Conservation (phyloP, 2,888 invertebrate species). For the Lithosia quadra region DNA sequence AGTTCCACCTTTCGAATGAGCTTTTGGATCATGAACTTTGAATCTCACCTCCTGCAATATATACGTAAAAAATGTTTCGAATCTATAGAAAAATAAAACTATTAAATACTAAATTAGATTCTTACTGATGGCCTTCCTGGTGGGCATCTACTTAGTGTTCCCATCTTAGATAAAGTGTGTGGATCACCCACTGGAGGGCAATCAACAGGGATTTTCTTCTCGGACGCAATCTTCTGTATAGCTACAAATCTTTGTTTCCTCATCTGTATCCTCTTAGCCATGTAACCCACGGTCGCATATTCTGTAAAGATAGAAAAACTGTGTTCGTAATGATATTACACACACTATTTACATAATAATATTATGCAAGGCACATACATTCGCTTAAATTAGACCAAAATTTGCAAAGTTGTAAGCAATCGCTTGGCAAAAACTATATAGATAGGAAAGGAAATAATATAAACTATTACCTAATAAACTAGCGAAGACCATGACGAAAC, state of each 20-base stretch:
- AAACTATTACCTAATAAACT: slow-evolving; percentile 93
- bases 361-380: slow-evolving; percentile 23
- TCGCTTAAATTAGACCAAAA: slow-evolving; percentile 29
- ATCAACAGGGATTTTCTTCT: slow-evolving; percentile 94
- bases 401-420: slow-evolving; percentile 27
- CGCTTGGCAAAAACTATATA: slow-evolving; percentile 38
- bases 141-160: slow-evolving; percentile 89
- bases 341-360: slow-evolving; percentile 3
- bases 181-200: slow-evolving; percentile 90
- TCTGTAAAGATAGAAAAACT: slow-evolving; percentile 87
- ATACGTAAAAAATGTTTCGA: slow-evolving; percentile 6
- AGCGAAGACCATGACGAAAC: slow-evolving; percentile 99
- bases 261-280: slow-evolving; percentile 98
- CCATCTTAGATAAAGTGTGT: slow-evolving; percentile 90
- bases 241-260: slow-evolving; percentile 96
- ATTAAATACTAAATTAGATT: not conserved
- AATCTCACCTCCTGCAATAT: slow-evolving; percentile 94
- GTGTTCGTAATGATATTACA: slow-evolving; percentile 39
- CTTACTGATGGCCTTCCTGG: slow-evolving; percentile 80
- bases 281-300: slow-evolving; percentile 99
- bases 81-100: not conserved
- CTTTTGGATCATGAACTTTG: slow-evolving; percentile 97
- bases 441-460: slow-evolving; percentile 36
- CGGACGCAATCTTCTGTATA: slow-evolving; percentile 96
- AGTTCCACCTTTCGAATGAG: slow-evolving; percentile 95